These are phyloP conservation scores for Apus apus DNA, from an alignment of 2,113 vertebrate species.

Conservation along the genomic window DNA sequence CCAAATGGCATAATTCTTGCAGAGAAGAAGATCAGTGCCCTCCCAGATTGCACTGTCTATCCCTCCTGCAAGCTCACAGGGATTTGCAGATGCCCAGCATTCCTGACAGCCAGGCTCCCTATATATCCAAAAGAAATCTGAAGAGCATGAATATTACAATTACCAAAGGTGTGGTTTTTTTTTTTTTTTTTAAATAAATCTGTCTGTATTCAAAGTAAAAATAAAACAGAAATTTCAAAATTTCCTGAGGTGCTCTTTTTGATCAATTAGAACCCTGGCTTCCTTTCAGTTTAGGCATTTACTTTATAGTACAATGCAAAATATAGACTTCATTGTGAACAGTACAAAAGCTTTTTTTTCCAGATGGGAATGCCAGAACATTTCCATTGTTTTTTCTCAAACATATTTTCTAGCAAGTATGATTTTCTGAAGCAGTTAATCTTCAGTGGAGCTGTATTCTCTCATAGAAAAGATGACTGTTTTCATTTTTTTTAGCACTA, in stretches of 20 bases:
- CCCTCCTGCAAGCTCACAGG: not conserved
- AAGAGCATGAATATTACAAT: not conserved
- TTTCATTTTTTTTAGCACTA: not conserved
- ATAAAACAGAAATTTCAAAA: conserved; percentile 23
- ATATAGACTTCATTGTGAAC: not conserved
- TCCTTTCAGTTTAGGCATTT: not conserved
- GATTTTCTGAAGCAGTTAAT: conserved; percentile 10
- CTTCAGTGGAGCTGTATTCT: not conserved
- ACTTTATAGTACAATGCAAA: conserved; percentile 27
- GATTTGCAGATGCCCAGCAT: not conserved
- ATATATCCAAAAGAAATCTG: not conserved
- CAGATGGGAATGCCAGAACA: not conserved
- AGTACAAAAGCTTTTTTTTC: conserved; percentile 10
- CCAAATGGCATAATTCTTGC: not conserved
- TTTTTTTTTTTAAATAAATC: not conserved
- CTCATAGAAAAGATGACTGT: not conserved
- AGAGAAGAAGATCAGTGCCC: not conserved
- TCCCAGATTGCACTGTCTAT: not conserved
- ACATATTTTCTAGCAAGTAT: not conserved
- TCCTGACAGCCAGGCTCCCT: not conserved
- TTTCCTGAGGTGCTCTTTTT: conserved; percentile 50
- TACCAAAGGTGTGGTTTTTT: not conserved
- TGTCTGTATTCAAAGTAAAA: conserved; percentile 9
- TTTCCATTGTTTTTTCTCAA: not conserved
- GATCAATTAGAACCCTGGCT: conserved; percentile 31